Base-by-base conservation (phyloP, 2,797 vertebrate species). In the Pelochelys cantorii region DNA sequence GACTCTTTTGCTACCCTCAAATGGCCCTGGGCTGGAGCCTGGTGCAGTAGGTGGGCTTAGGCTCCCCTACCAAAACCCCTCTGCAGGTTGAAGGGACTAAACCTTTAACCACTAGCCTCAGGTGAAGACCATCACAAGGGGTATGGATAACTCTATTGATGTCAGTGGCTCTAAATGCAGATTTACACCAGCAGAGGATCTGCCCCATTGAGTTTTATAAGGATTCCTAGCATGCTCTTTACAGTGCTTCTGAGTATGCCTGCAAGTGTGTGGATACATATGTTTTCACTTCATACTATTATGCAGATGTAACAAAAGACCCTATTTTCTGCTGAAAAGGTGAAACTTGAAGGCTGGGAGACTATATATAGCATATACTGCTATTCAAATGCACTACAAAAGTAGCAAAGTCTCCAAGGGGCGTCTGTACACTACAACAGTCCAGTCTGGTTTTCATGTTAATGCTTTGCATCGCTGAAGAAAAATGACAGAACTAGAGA, bases 391-490 rank as follows among this genome's bases (percentile, higher is more conserved):
- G 79, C 62, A 52, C 56, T 85, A 53, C 3, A 37, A 34, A 90
- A 90, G 22, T 80, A 5, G 0, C 15, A 80, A 85, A 86, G 81
- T 85, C 86, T 91, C 71, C 55, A 81, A 81, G 31, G 8, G 2
- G 0, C 81, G 48, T 81, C 80, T 94, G n/a, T 2, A 4, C 17
- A 74, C 71, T 86, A 3, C 59, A 83, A n/a, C 31, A 92, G 86
- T 81, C 85, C 90, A 90, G 48, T 89, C 85, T 84, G 65, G 34
- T 89, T 95, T 95, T 89, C 77, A 55, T 54, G 12, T 86, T 86
- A 94, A 90, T 88, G n/a, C 53, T 94, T 92, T 91, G 84, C 93
- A 90, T 54, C 83, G 54, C 37, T 92, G 60, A 71, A 77, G 85
- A 88, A 95, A 48, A 81, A 56, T 81, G 48, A 85, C 92, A 92